Evolutionary conservation across 2,113 vertebrate genomes (phyloP).

Genomic region (Struthio camelus): DNA sequence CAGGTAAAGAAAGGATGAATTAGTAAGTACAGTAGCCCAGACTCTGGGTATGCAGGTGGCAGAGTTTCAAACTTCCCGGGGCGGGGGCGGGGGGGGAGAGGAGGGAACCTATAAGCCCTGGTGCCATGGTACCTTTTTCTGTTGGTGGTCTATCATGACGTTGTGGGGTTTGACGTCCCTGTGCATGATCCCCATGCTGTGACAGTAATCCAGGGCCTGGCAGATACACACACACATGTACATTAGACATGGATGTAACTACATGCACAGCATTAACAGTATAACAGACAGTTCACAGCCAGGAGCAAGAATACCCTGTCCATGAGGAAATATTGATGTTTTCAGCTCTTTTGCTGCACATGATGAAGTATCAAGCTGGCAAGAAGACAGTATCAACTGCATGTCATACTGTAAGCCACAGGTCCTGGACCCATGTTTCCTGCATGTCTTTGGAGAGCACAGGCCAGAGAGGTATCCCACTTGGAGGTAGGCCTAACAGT

Average conservation of each 20-base stretch:
- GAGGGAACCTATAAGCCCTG: background rate
- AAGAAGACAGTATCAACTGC: background rate
- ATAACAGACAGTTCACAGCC: background rate
- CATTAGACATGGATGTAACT: background rate
- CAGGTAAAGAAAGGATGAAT: background rate
- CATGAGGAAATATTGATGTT: background rate
- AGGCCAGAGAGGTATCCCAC: background rate
- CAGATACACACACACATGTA: constrained; percentile 47
- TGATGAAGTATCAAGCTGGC: background rate
- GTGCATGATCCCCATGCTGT: constrained; percentile 99
- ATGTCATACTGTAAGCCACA: background rate
- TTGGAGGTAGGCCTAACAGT: background rate
- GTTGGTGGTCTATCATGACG: constrained; percentile 99
- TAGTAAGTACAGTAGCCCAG: background rate
- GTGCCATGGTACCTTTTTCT: constrained; percentile 88
- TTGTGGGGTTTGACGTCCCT: constrained; percentile 99
- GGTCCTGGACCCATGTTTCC: background rate
- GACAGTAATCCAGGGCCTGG: constrained; percentile 98
- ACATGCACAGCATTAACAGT: background rate
- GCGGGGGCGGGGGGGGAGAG: too few relatives aligned
- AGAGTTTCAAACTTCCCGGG: background rate
- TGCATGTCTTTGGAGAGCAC: background rate
- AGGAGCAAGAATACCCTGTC: background rate
- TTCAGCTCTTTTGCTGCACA: background rate
- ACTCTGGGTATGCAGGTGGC: background rate